Evolutionary conservation across 2,797 vertebrate genomes (phyloP), one percentile per base, ranked within the genome.

Genomic region (Arctocebus calabarensis): DNA sequence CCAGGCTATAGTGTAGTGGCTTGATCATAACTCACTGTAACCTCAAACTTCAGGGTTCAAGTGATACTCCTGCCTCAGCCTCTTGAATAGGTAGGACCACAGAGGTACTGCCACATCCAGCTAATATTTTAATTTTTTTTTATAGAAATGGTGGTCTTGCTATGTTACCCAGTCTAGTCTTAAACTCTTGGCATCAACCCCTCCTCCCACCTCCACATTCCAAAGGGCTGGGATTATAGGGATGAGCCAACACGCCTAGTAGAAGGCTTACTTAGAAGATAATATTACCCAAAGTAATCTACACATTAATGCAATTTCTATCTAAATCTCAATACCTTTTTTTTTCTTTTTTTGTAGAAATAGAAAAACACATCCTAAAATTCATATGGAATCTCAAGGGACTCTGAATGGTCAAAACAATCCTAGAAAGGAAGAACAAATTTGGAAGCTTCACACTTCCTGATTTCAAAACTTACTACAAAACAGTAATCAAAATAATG

Each of bases 381-480:
- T 45, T 71, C 27, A 59, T 23, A 74, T 66, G 17, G n/a, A 48
- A 82, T 74, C 70, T 68, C 34, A 84, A 85, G 34, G 3, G 17
- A 61, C n/a, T 16, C 27, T 32, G 11, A 90, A 78, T 17, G 82
- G 5, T 32, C 20, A 85, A 90, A 88, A 73, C 34, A 66, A 83
- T 19, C 5, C 16, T 62, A 48, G 48, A 70, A 89, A 90, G 40
- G 12, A 84, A 62, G 12, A 94, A 84, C 32, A 87, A 48, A 90
- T 37, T 40, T 66, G 66, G 29, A 82, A 11, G 29, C 37, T 40
- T 66, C 62, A 73, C 2, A 66, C 7, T 78, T 83, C 20, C 66
- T 88, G 40, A 96, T 83, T 87, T 88, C 34, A 70, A 74, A 92
- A 79, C 22, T 90, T 75, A 88, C 5, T 61, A 45, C 29, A 88